A percentile compares a stretch with the other conserved stretches of the same genome.
Conservation (phyloP, 2,797 vertebrate species). For the Chrosomus eos region DNA sequence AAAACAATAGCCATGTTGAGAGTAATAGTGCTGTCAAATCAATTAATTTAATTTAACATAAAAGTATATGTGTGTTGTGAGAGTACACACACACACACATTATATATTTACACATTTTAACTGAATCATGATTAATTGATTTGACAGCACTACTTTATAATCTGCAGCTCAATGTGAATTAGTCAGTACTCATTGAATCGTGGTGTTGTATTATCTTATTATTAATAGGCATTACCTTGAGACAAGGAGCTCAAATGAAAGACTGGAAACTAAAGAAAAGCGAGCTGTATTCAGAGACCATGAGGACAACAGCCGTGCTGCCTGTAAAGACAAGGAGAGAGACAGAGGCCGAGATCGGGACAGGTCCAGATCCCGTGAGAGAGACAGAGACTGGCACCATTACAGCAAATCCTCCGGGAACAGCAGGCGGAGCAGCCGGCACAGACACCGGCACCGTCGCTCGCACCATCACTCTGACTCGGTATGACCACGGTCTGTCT, state of each 20-base stretch:
- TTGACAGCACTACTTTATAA: background rate
- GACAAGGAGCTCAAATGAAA: slow-evolving; percentile 84
- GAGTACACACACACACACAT: too few relatives aligned
- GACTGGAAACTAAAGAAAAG: slow-evolving; percentile 75
- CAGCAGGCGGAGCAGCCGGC: slow-evolving; percentile 84
- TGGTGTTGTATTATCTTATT: background rate
- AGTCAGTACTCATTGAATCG: background rate
- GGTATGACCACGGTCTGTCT: slow-evolving; percentile 78
- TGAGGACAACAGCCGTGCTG: slow-evolving; percentile 9
- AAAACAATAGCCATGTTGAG: background rate
- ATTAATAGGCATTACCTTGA: slow-evolving; percentile 87
- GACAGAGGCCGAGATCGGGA: slow-evolving; percentile 63
- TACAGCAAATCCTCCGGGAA: slow-evolving; percentile 93
- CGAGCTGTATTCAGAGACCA: slow-evolving; percentile 10
- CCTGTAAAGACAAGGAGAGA: slow-evolving; percentile 27
- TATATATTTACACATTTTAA: background rate
- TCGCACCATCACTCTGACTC: slow-evolving; percentile 82
- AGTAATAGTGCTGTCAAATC: too few relatives aligned
- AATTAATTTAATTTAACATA: too few relatives aligned
- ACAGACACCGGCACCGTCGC: slow-evolving; percentile 79
- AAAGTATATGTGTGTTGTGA: too few relatives aligned
- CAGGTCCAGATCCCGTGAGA: slow-evolving; percentile 13
- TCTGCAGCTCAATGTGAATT: background rate
- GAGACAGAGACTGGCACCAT: slow-evolving; percentile 82
- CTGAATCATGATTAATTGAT: background rate